phyloP scores from a whole-genome alignment of 2,888 invertebrate genomes.

The Tenthredo mesomela region DNA sequence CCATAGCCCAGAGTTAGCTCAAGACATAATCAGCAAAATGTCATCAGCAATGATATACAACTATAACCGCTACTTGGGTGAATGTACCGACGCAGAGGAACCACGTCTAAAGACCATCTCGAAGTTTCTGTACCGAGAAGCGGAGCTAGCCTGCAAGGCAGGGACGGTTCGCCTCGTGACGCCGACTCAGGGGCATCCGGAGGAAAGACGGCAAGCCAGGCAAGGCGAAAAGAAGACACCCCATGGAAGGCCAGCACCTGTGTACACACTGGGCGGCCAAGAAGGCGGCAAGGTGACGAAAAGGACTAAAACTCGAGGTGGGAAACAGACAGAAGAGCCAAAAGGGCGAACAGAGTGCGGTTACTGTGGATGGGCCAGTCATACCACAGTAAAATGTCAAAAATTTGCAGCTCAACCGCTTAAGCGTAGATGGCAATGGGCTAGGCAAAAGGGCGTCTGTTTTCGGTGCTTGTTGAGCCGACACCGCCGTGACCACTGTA shows the following conservation, averaged over 20 bases:
- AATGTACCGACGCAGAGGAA: neutral
- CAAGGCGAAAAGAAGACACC: neutral
- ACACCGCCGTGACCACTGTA: slow-evolving; percentile 33
- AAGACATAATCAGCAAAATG: slow-evolving; percentile 26
- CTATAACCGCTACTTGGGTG: slow-evolving; percentile 13
- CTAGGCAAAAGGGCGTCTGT: neutral
- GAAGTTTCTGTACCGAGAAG: neutral
- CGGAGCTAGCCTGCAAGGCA: neutral
- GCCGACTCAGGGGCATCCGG: neutral
- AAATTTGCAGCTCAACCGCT: neutral
- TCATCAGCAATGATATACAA: slow-evolving; percentile 33
- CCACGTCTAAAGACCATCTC: neutral
- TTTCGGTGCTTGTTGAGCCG: slow-evolving; percentile 38
- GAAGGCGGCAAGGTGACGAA: neutral
- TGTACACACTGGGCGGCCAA: neutral
- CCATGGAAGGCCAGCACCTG: neutral
- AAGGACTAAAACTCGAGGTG: neutral
- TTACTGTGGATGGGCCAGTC: neutral
- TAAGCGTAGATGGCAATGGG: slow-evolving; percentile 47
- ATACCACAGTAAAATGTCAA: neutral
- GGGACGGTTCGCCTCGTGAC: neutral
- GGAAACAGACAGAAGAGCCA: neutral
- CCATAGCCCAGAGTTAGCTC: slow-evolving; percentile 11
- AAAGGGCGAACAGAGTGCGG: neutral
- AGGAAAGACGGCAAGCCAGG: neutral